Evolutionary conservation across 2,113 vertebrate species (phyloP).

Genomic region (Alexandromys fortis): DNA sequence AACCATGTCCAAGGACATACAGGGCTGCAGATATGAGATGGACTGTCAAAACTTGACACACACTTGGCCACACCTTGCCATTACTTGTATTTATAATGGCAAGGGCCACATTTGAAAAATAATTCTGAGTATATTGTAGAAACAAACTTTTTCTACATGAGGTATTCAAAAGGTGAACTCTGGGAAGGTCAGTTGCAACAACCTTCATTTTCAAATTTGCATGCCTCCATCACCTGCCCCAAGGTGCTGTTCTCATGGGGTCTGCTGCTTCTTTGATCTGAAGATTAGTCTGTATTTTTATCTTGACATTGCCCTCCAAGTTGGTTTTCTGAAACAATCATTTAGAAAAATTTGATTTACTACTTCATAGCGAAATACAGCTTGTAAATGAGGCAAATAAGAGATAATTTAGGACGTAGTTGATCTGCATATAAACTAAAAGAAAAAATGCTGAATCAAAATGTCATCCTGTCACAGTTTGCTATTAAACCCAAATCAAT

Average conservation of each 20-base stretch:
- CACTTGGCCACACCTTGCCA: background rate
- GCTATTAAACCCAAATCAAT: conserved; percentile 21
- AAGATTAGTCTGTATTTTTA: background rate
- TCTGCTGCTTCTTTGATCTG: background rate
- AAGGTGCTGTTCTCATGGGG: background rate
- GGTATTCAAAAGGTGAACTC: background rate
- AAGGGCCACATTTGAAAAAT: background rate
- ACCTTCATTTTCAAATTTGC: background rate
- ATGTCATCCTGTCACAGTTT: background rate
- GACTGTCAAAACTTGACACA: background rate
- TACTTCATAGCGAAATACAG: conserved; percentile 32
- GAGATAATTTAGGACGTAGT: conserved; percentile 22
- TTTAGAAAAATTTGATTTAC: conserved; percentile 46
- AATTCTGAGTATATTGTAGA: background rate
- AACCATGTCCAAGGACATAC: background rate
- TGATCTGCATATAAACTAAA: background rate
- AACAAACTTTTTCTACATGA: background rate
- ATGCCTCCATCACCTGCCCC: background rate
- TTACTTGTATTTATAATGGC: background rate
- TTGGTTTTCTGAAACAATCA: background rate
- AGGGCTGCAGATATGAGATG: background rate
- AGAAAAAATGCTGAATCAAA: conserved; percentile 52
- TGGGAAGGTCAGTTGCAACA: accelerated
- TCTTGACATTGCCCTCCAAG: background rate
- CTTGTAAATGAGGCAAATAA: background rate